phyloP scores from a whole-genome alignment of 2,888 invertebrate genomes.

The Drosophila maculinotata region DNA sequence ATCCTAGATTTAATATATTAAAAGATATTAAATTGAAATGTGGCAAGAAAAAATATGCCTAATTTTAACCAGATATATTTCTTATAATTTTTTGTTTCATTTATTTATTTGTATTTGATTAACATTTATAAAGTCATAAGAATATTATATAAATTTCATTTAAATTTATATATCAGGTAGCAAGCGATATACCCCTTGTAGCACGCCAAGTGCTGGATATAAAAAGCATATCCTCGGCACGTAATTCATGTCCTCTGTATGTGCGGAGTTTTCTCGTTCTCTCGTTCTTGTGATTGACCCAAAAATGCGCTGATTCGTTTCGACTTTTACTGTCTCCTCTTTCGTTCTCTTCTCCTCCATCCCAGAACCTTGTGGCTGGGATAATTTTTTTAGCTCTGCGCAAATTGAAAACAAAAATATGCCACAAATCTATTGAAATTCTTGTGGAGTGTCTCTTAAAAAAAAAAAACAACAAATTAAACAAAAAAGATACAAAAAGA shows the following conservation, averaged over 20 bases:
- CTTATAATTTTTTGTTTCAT: too few species aligned
- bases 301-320: constrained; percentile 76
- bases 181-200: constrained; percentile 1
- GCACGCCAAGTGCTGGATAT: background rate
- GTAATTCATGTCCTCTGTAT: constrained; percentile 55
- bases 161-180: background rate
- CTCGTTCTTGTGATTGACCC: constrained; percentile 65
- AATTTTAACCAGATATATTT: too few species aligned
- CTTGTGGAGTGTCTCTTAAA: constrained; percentile 6
- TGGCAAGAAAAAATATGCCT: too few species aligned
- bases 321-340: constrained; percentile 59
- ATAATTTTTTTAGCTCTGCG: constrained; percentile 21
- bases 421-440: constrained; percentile 42
- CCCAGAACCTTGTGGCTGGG: constrained; percentile 5
- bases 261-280: constrained; percentile 19
- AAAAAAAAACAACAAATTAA: background rate
- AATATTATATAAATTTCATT: too few species aligned
- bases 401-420: constrained; percentile 71
- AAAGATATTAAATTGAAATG: too few species aligned
- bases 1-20: background rate
- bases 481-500: background rate
- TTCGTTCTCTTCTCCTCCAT: constrained; percentile 6
- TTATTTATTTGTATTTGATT: too few species aligned
- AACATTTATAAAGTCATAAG: too few species aligned
- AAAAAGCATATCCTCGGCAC: constrained; percentile 53